Evolutionary conservation across 2,888 invertebrate genomes (phyloP).

Genomic region (Eristalinus aeneus): DNA sequence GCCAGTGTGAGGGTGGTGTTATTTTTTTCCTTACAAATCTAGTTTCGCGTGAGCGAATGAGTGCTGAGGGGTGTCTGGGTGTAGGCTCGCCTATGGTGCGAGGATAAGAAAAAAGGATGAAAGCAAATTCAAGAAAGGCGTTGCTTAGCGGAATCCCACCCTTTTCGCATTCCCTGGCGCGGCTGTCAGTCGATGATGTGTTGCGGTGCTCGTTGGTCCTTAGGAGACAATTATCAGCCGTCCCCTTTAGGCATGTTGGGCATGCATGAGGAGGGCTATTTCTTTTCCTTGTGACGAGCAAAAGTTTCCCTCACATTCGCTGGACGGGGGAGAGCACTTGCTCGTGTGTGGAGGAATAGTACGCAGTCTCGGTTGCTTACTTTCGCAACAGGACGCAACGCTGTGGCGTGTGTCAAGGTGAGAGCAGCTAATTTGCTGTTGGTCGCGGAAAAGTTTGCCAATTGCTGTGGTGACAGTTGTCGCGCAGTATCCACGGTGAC

Average conservation of each 20-base stretch:
- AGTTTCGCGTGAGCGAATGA: conserved; percentile 61
- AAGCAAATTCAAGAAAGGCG: conserved; percentile 54
- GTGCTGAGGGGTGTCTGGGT: conserved; percentile 37
- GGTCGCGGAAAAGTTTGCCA: background rate
- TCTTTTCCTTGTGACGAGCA: conserved; percentile 21
- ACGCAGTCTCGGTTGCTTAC: conserved; percentile 69
- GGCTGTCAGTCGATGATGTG: conserved; percentile 33
- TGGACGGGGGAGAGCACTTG: conserved; percentile 24
- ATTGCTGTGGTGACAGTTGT: conserved; percentile 15
- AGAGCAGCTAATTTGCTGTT: conserved; percentile 9
- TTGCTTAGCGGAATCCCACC: conserved; percentile 66
- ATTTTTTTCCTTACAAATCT: conserved; percentile 51
- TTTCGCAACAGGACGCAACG: conserved; percentile 43
- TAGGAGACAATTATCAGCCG: conserved; percentile 50
- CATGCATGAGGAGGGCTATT: conserved; percentile 58
- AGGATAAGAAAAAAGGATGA: conserved; percentile 12
- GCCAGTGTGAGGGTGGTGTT: background rate
- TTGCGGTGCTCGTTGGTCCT: conserved; percentile 57
- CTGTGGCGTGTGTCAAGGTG: conserved; percentile 59
- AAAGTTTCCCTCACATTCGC: conserved; percentile 3
- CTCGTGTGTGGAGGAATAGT: conserved; percentile 21
- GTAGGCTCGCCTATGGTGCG: conserved; percentile 31
- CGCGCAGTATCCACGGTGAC: background rate
- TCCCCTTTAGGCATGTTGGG: conserved; percentile 61
- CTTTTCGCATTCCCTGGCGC: conserved; percentile 33